Evolutionary conservation across 2,888 invertebrate genomes (phyloP).

Genomic region (Sphaerophoria taeniata): DNA sequence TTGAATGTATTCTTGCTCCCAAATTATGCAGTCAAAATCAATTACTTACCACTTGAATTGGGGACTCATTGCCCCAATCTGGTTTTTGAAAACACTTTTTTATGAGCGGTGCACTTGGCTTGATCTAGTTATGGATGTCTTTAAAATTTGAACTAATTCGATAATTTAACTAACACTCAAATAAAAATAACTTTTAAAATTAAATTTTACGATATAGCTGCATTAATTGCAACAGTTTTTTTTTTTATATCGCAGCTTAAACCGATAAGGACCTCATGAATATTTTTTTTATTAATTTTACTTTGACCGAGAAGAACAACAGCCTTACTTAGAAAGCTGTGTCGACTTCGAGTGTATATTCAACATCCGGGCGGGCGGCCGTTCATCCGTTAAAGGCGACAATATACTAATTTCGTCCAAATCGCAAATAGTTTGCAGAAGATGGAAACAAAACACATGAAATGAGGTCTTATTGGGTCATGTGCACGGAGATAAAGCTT

Average conservation of each 20-base stretch:
- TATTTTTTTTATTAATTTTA: slow-evolving; percentile 73
- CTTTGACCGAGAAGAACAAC: slow-evolving; percentile 75
- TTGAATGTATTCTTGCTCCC: neutral
- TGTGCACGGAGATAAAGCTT: slow-evolving; percentile 56
- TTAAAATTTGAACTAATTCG: slow-evolving; percentile 55
- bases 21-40: neutral
- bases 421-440: slow-evolving; percentile 61
- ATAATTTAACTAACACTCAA: slow-evolving; percentile 41
- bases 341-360: slow-evolving; percentile 79
- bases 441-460: slow-evolving; percentile 38
- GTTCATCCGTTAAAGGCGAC: slow-evolving; percentile 82
- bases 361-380: slow-evolving; percentile 76
- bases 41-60: slow-evolving; percentile 81
- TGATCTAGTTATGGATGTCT: slow-evolving; percentile 7
- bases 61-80: slow-evolving; percentile 82
- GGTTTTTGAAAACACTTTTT: slow-evolving; percentile 72
- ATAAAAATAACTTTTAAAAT: neutral
- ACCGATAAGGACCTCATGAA: slow-evolving; percentile 42
- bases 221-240: slow-evolving; percentile 12
- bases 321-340: slow-evolving; percentile 75
- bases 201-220: neutral
- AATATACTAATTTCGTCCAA: slow-evolving; percentile 81
- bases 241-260: neutral
- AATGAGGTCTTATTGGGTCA: slow-evolving; percentile 75
- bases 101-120: neutral